Conservation (phyloP, 2,888 invertebrate genomes). For the Drosophila silvestris region DNA sequence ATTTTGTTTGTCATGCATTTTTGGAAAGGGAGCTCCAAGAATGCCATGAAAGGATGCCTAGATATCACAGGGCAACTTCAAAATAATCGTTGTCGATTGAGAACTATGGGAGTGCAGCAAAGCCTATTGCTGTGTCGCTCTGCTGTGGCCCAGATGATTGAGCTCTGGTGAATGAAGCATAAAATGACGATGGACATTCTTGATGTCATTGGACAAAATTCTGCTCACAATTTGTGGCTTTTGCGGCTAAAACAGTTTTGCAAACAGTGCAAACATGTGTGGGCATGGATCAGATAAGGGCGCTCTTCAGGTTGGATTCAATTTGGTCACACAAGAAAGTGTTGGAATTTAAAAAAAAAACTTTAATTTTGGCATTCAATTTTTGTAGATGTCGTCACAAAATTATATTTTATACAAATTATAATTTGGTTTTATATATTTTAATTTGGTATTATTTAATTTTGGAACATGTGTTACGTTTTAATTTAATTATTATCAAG, state of each 20-base stretch:
- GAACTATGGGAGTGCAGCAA: neutral
- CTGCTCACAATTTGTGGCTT: neutral
- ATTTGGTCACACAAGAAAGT: neutral
- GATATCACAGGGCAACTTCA: slow-evolving; percentile 68
- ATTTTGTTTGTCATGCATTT: neutral
- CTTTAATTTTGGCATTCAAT: neutral
- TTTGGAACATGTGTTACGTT: neutral
- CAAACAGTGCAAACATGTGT: neutral
- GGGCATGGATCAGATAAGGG: neutral
- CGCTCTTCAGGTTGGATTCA: neutral
- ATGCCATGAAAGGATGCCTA: slow-evolving; percentile 83
- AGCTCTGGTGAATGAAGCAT: neutral
- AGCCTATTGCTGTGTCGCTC: neutral
- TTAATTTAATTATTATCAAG: neutral
- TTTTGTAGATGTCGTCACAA: neutral
- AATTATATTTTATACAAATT: neutral
- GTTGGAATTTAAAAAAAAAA: neutral
- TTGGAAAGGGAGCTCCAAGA: neutral
- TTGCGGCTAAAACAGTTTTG: neutral
- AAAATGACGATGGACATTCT: neutral
- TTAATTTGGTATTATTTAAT: neutral
- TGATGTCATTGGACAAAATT: neutral
- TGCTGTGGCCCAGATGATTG: neutral
- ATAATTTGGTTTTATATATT: neutral
- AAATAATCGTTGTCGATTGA: neutral